These are phyloP conservation scores for Lichenostomus cassidix DNA, from an alignment of 2,113 vertebrate species.

Conservation along the genomic window DNA sequence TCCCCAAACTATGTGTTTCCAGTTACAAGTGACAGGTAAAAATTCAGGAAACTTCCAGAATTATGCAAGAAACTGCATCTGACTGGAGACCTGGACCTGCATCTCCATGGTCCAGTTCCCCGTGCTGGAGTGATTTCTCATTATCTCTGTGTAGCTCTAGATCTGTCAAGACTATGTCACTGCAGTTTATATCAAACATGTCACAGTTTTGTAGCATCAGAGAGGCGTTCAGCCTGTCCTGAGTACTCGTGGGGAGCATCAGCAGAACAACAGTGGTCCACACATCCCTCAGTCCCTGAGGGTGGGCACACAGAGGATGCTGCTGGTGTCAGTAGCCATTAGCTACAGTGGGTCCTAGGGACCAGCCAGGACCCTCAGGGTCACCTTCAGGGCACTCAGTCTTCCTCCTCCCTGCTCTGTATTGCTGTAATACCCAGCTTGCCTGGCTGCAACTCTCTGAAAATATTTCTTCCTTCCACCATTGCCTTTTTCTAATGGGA, in stretches of 20 bases:
- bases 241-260: neutral
- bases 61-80: neutral
- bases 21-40: neutral
- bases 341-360: neutral
- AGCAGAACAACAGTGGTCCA: neutral
- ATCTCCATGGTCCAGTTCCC: neutral
- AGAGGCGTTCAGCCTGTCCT: neutral
- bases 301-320: neutral
- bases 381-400: neutral
- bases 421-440: neutral
- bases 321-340: neutral
- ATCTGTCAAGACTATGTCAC: neutral
- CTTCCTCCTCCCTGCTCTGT: neutral
- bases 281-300: fast-evolving
- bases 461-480: neutral
- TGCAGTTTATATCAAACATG: neutral
- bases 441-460: neutral
- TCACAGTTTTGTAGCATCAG: neutral
- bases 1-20: neutral
- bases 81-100: neutral
- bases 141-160: neutral
- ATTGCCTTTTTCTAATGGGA: neutral
- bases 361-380: neutral
- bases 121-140: neutral
- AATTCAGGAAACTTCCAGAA: neutral